These are phyloP conservation scores for Zygogramma bicolorata DNA, from an alignment of 2,888 invertebrate genomes.

Conservation along the genomic window DNA sequence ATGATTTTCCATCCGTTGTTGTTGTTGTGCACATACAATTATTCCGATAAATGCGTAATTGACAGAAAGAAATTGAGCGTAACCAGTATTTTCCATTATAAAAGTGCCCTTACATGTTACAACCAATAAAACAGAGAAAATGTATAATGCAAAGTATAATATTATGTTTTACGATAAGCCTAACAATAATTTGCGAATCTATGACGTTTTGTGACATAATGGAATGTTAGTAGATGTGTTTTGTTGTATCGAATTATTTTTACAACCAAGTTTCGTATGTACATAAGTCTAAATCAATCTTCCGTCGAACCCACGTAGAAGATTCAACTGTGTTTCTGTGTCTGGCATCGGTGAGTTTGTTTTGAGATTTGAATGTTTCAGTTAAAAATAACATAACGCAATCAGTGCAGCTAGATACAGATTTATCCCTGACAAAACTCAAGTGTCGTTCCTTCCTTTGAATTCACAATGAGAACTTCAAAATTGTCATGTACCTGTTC, in stretches of 20 bases:
- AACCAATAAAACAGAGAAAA: background rate
- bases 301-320: background rate
- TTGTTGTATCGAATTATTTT: background rate
- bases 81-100: slow-evolving; percentile 20
- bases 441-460: background rate
- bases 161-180: slow-evolving; percentile 39
- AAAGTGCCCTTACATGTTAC: slow-evolving; percentile 3
- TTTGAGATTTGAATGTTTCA: background rate
- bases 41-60: background rate
- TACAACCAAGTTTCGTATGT: background rate
- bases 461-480: no score
- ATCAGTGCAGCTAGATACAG: background rate
- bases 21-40: background rate
- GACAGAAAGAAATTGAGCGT: background rate
- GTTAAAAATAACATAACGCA: background rate
- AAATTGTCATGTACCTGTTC: no score
- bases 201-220: slow-evolving; percentile 19
- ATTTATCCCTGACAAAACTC: background rate
- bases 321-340: background rate
- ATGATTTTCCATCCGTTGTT: no score
- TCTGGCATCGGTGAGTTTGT: background rate
- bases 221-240: background rate
- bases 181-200: slow-evolving; percentile 31
- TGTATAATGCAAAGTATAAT: slow-evolving; percentile 33
- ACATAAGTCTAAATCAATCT: slow-evolving; percentile 12